phyloP scores from a whole-genome alignment of 2,113 vertebrate species.

The Zootoca vivipara region DNA sequence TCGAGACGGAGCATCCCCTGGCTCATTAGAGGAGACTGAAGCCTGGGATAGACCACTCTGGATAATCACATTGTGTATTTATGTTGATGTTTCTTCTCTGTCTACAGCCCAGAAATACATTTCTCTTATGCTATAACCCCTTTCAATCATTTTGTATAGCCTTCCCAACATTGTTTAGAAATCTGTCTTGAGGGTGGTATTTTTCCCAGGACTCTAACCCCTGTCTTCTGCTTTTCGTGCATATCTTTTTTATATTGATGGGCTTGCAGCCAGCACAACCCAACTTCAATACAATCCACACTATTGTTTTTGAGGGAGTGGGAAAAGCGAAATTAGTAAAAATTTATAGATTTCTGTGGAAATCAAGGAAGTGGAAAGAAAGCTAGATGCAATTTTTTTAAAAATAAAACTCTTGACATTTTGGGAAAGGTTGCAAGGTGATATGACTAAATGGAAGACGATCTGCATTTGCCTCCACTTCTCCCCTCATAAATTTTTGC shows the following conservation, averaged over 20 bases:
- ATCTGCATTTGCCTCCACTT: not conserved
- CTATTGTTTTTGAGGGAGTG: no score
- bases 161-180: not conserved
- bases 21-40: not conserved
- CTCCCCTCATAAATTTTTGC: not conserved
- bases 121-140: not conserved
- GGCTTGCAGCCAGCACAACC: no score
- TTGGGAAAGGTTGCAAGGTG: slow-evolving; percentile 9
- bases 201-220: not conserved
- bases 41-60: not conserved
- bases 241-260: not conserved
- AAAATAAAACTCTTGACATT: slow-evolving; percentile 14
- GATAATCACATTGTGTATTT: not conserved
- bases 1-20: not conserved
- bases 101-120: not conserved
- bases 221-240: not conserved
- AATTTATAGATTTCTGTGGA: not conserved
- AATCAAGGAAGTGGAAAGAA: not conserved
- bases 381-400: not conserved
- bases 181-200: not conserved
- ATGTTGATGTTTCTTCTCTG: not conserved
- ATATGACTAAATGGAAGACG: slow-evolving; percentile 12
- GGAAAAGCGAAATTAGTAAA: no score
- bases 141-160: not conserved
- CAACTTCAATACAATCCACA: no score